A percentile compares a stretch with the other conserved stretches of the same genome.
Evolutionary conservation across 1,140 invertebrate genomes (phyloP).

Genomic region (Choristoneura fumiferana): DNA sequence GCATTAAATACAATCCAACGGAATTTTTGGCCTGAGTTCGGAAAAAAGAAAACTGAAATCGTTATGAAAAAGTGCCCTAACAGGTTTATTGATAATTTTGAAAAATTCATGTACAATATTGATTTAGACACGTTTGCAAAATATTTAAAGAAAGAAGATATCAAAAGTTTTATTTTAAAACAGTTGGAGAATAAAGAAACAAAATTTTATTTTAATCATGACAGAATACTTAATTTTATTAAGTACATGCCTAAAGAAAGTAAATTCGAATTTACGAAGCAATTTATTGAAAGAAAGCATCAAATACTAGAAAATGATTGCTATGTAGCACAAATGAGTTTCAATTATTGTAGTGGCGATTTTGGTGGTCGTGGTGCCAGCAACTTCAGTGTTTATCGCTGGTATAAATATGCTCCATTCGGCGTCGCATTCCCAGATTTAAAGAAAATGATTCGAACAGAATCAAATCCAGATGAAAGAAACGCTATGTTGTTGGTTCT

Average conservation of each 20-base stretch:
- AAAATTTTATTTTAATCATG: constrained; percentile 28
- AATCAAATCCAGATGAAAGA: constrained; percentile 30
- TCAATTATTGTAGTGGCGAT: neutral
- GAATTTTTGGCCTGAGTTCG: neutral
- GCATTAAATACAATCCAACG: neutral
- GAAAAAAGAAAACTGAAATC: constrained; percentile 10
- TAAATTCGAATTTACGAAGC: constrained; percentile 47
- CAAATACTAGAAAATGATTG: constrained; percentile 14
- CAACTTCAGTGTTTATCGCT: neutral
- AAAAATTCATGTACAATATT: constrained; percentile 5
- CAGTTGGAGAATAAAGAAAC: constrained; percentile 10
- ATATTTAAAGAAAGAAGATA: constrained; percentile 18
- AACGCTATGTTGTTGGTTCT: constrained; percentile 40
- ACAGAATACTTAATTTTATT: constrained; percentile 43
- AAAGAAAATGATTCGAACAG: neutral
- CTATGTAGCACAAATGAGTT: neutral
- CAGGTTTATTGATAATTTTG: constrained; percentile 19
- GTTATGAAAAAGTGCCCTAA: constrained; percentile 21
- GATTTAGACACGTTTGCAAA: constrained; percentile 17
- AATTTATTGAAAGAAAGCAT: constrained; percentile 41
- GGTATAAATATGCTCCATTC: constrained; percentile 11
- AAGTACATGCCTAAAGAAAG: constrained; percentile 37
- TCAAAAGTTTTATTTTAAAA: constrained; percentile 11
- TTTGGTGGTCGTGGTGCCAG: neutral
- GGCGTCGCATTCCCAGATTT: neutral